A percentile compares a stretch with the other conserved stretches of the same genome.
phyloP scores from a whole-genome alignment of 2,888 invertebrate species.

The Tridacna gigas region DNA sequence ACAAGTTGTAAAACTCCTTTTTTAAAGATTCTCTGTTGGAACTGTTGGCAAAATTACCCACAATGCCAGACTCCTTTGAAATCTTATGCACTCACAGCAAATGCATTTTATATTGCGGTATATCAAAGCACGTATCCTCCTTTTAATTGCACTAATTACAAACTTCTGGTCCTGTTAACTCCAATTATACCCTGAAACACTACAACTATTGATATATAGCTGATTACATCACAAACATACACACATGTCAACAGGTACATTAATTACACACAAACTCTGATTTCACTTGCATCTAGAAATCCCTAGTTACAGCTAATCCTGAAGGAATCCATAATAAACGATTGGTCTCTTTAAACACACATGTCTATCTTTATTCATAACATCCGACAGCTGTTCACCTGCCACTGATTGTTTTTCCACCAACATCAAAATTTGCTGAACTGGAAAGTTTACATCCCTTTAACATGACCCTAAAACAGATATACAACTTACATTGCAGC shows the following conservation, averaged over 20 bases:
- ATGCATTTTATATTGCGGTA: too few relatives aligned
- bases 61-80: too few relatives aligned
- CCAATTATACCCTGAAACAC: too few relatives aligned
- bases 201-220: too few relatives aligned
- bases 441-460: slow-evolving; percentile 16
- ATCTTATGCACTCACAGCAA: too few relatives aligned
- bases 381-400: slow-evolving; percentile 20
- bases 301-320: slow-evolving; percentile 20
- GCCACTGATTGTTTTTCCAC: slow-evolving; percentile 22
- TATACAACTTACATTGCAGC: too few relatives aligned
- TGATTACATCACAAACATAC: background rate
- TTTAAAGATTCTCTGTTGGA: too few relatives aligned
- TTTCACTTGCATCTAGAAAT: slow-evolving; percentile 5
- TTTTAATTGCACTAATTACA: too few relatives aligned
- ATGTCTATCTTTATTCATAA: background rate
- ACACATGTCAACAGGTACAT: slow-evolving; percentile 15
- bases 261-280: slow-evolving; percentile 12
- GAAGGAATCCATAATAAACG: slow-evolving; percentile 13
- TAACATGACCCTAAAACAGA: background rate
- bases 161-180: too few relatives aligned
- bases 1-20: too few relatives aligned
- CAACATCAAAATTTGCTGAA: slow-evolving; percentile 24
- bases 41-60: too few relatives aligned
- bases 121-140: too few relatives aligned
- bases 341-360: background rate